These are phyloP conservation scores for Petrocephalus zakoni DNA, from an alignment of 2,113 vertebrate genomes.

Conservation along the genomic window DNA sequence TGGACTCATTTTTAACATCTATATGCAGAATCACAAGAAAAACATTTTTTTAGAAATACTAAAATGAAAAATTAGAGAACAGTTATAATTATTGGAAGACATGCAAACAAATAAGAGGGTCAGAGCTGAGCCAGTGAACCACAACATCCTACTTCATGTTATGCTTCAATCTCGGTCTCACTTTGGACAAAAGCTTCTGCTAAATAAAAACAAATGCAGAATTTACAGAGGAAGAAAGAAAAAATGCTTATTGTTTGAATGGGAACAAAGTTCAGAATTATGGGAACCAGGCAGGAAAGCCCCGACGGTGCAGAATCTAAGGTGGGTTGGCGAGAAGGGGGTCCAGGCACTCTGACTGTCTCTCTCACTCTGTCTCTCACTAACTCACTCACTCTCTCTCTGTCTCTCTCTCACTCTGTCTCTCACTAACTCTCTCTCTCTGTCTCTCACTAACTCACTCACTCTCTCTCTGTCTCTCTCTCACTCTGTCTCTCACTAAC, in stretches of 20 bases:
- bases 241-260: not conserved
- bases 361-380: not conserved
- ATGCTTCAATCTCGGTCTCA: not conserved
- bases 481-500: no score
- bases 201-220: not conserved
- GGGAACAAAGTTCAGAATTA: not conserved
- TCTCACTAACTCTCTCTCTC: no score
- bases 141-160: not conserved
- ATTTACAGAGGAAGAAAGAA: not conserved
- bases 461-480: no score
- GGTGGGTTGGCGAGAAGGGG: not conserved
- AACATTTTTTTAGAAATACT: not conserved
- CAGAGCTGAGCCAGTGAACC: not conserved
- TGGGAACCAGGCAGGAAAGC: not conserved
- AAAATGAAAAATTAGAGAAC: not conserved
- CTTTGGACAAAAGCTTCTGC: not conserved
- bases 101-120: not conserved
- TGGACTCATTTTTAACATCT: not conserved
- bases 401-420: not conserved
- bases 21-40: not conserved
- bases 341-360: not conserved
- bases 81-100: not conserved
- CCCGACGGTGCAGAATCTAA: not conserved
- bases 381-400: not conserved
- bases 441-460: no score